Percentiles rank a stretch among this genome's conserved stretches.
These are phyloP conservation scores for Pachyseris speciosa DNA, from an alignment of 64 coral and sea anemone species.

Conservation along the genomic window DNA sequence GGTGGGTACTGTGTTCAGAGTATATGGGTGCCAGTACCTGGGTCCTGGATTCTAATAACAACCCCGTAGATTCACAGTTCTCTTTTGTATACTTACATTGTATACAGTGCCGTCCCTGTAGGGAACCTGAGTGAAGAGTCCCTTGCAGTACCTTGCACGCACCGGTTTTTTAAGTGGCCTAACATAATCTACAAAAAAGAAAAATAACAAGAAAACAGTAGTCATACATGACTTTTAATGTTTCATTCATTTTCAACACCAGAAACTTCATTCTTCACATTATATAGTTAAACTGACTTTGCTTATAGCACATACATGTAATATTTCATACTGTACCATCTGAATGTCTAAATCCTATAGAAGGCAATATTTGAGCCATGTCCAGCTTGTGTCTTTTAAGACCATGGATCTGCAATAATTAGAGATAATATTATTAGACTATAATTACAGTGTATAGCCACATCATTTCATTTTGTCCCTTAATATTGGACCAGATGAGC, in stretches of 20 bases:
- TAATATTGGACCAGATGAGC: too few species aligned
- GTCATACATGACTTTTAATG: too few species aligned
- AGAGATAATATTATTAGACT: background rate
- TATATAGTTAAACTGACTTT: too few species aligned
- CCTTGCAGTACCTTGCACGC: constrained; percentile 89
- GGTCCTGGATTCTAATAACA: background rate
- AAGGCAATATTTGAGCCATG: constrained; percentile 90
- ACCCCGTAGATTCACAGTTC: background rate
- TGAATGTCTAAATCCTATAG: constrained; percentile 95
- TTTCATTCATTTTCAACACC: background rate
- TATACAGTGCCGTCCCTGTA: constrained; percentile 92
- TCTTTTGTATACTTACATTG: constrained; percentile 71
- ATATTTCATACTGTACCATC: constrained; percentile 82
- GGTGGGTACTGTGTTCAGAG: too few species aligned
- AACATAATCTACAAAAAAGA: constrained; percentile 81
- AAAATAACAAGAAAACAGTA: background rate
- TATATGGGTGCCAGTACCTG: too few species aligned
- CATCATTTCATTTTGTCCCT: too few species aligned
- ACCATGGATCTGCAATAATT: constrained; percentile 66
- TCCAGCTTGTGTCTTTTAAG: constrained; percentile 88
- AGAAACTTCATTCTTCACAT: too few species aligned
- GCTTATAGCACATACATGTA: background rate
- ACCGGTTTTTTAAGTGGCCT: constrained; percentile 93
- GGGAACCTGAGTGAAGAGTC: constrained; percentile 95
- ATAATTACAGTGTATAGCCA: too few species aligned